Percentiles rank a stretch among this genome's conserved stretches.
Evolutionary conservation across 2,797 vertebrate genomes (phyloP).

Genomic region (Eidolon dupreanum): DNA sequence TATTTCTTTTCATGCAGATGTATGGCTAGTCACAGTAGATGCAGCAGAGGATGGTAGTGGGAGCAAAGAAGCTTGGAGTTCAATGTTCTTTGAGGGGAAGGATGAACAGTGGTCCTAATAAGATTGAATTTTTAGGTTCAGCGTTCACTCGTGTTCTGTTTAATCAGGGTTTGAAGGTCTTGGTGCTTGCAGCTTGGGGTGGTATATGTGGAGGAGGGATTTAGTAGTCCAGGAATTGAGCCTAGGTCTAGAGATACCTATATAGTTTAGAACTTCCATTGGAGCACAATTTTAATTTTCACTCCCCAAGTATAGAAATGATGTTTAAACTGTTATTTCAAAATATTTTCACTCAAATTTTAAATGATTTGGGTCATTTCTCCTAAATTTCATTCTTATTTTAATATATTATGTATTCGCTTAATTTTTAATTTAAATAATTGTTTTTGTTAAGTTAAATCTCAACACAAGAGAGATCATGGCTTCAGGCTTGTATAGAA

Average conservation of each 20-base stretch:
- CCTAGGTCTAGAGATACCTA: background rate
- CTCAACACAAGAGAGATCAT: background rate
- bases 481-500: background rate
- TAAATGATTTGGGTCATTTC: background rate
- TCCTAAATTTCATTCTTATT: conserved; percentile 11
- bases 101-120: background rate
- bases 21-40: background rate
- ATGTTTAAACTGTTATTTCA: conserved; percentile 23
- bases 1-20: background rate
- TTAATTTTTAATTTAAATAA: conserved; percentile 42
- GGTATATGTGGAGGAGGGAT: background rate
- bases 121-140: background rate
- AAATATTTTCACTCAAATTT: conserved; percentile 39
- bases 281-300: conserved; percentile 7
- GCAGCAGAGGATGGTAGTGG: background rate
- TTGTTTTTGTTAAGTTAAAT: conserved; percentile 35
- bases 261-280: background rate
- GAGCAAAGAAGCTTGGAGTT: conserved; percentile 7
- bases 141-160: background rate
- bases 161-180: background rate
- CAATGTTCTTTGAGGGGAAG: conserved; percentile 9
- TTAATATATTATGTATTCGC: conserved; percentile 4
- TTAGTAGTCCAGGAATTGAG: background rate
- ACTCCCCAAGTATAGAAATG: conserved; percentile 8
- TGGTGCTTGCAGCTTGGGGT: background rate